Base-by-base conservation (phyloP, 2,888 invertebrate genomes). In the Calameuta idolon region DNA sequence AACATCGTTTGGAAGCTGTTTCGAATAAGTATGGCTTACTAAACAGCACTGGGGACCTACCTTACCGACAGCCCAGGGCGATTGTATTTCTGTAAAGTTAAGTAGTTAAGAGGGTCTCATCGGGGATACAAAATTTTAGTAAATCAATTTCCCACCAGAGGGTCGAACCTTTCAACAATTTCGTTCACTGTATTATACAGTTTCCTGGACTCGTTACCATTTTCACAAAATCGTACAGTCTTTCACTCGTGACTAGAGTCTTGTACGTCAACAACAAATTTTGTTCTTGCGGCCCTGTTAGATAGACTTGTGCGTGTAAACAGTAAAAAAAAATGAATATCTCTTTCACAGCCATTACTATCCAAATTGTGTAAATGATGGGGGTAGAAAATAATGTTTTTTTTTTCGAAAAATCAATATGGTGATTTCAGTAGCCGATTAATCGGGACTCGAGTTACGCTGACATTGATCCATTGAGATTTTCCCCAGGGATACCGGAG, bases 1-100 rank as follows among this genome's bases (percentile, higher is more conserved):
- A 34, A 71, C 71, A 34, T 71, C 71, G 71, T 71, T 71, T 71
- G 5, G 71, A 71, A 34, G 71, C 55, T 55, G 55, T 55, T 23
- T 23, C 55, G 55, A 15, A 5, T 15, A 23, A 55, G 55, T 55
- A 34, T 15, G 71, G 71, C 31, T 71, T 31, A 34, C 71, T 34
- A 71, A 71, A 34, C 71, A 71, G 11, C 12, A 15, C 31, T 15
- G 2, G 71, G 33, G 31, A 30, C 23, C 71, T 71, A 33, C 55
- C 9, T 55, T 55, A 23, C 55, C 23, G 55, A 55, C 15, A 12
- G 35, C 35, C 35, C 35, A 35, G 35, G 12, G 12, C 35, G 12
- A 35, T 35, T 12, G 35, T 35, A 35, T 35, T 23, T 55, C 55
- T 23, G 23, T 55, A 55, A 55, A 55, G 9, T 9, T 9, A 55